phyloP scores from a whole-genome alignment of 2,888 invertebrate genomes.

The Keiferia lycopersicella region DNA sequence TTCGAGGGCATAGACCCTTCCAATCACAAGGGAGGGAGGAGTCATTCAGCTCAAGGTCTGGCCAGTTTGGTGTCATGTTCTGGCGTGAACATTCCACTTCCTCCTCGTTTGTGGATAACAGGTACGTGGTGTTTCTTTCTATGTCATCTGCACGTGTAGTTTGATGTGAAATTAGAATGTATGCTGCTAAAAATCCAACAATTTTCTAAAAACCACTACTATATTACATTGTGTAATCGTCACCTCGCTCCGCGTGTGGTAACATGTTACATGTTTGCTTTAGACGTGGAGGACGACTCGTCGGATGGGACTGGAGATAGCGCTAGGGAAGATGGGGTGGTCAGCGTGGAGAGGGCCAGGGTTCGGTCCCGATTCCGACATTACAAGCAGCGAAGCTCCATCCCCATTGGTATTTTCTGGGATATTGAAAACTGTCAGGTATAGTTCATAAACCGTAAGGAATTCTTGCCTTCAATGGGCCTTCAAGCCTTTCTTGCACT shows the following conservation, averaged over 20 bases:
- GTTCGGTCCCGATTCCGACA: conserved; percentile 69
- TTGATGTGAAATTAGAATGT: not conserved
- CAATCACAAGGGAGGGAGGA: conserved; percentile 54
- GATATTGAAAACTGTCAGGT: conserved; percentile 95
- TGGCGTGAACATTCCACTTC: conserved; percentile 75
- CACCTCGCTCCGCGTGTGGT: not conserved
- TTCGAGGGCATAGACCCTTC: conserved; percentile 45
- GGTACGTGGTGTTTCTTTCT: conserved; percentile 47
- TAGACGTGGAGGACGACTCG: conserved; percentile 73
- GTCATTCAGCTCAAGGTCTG: conserved; percentile 74
- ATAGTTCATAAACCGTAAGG: conserved; percentile 33
- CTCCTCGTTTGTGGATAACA: conserved; percentile 76
- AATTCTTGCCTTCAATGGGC: not conserved
- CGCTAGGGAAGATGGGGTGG: conserved; percentile 56
- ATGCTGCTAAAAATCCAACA: not conserved
- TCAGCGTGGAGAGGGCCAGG: conserved; percentile 56
- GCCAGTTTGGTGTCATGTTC: conserved; percentile 59
- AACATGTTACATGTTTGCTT: conserved; percentile 23
- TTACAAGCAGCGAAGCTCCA: conserved; percentile 57
- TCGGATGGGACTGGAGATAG: conserved; percentile 63
- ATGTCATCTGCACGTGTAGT: not conserved
- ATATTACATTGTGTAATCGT: conserved; percentile 12
- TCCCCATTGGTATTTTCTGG: conserved; percentile 94
- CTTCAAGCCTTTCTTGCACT: conserved; percentile 20
- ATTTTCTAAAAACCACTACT: not conserved